Base-by-base conservation (phyloP, 64 coral and sea anemone species). In the Acropora tenuis region DNA sequence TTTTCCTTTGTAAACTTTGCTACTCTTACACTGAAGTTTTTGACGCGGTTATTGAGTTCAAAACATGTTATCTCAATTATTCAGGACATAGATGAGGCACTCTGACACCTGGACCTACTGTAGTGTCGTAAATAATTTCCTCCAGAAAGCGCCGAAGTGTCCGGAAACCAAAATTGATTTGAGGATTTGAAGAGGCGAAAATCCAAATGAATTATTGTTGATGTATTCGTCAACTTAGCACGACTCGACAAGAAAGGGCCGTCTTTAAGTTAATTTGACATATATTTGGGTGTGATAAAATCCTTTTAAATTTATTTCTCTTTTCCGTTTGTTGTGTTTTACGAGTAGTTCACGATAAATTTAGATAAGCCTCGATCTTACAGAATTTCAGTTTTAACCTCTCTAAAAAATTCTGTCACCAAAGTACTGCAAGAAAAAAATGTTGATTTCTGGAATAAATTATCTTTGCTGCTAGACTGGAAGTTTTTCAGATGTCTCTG, bases 11-110 rank as follows among this genome's bases (percentile, higher is more conserved):
- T 43, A 18, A 20, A 18, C 48, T 85, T 15, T 47, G 43, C 42
- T 85, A 17, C 43, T 48, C 44, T 3, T 17, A 58, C 5, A 85
- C 72, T 85, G 66, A 85, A 85, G 82, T 85, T 85, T 71, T 72
- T 44, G 42, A 30, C 63, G 82, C 65, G 69, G 17, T 69, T 85
- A 69, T 85, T 85, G 68, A 71, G 82, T 71, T 50, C 63, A 85
- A 69, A 50, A 48, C 82, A 85, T 44, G n/a, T 85, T 85, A 10
- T 50, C 60, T 85, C 41, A 85, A 85, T 85, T 71, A 85, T 85
- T 85, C 18, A 85, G 48, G 72, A 47, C 82, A 71, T 85, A 72
- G 65, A 84, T 67, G 80, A 43, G 82, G 16, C 68, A 49, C 15
- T 7, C 3, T 48, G 2, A 11, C 82, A 85, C 82, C 82, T 85